A percentile compares a stretch with the other conserved stretches of the same genome.
Evolutionary conservation across 2,888 invertebrate species (phyloP).

Genomic region (Harpalus rufipes): DNA sequence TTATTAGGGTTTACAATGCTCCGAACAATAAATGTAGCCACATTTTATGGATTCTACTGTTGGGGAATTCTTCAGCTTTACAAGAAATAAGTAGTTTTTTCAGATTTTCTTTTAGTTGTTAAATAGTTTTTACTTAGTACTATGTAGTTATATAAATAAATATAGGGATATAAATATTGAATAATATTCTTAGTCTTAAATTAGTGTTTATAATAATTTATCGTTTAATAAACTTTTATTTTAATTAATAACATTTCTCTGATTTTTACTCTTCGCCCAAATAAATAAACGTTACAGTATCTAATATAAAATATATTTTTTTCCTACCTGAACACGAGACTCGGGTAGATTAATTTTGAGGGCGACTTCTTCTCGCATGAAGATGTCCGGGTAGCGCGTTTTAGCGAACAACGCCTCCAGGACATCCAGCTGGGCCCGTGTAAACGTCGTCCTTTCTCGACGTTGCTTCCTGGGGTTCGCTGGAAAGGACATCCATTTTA

Average conservation of each 20-base stretch:
- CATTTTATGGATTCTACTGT: slow-evolving; percentile 39
- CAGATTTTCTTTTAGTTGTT: too few relatives aligned
- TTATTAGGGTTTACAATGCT: slow-evolving; percentile 63
- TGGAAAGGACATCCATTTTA: slow-evolving; percentile 62
- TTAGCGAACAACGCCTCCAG: slow-evolving; percentile 96
- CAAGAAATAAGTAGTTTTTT: neutral
- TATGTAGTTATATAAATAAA: too few relatives aligned
- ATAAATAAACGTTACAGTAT: too few relatives aligned
- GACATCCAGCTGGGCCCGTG: slow-evolving; percentile 96
- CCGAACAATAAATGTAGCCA: slow-evolving; percentile 43
- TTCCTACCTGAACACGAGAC: slow-evolving; percentile 94
- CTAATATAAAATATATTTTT: neutral
- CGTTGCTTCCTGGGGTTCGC: slow-evolving; percentile 94
- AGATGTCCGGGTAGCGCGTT: slow-evolving; percentile 98
- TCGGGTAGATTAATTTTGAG: slow-evolving; percentile 98
- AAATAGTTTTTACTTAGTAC: too few relatives aligned
- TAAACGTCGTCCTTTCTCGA: slow-evolving; percentile 97
- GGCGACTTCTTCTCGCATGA: slow-evolving; percentile 99
- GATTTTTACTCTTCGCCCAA: too few relatives aligned
- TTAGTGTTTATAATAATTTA: too few relatives aligned
- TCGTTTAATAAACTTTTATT: too few relatives aligned
- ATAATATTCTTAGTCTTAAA: too few relatives aligned
- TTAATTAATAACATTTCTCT: too few relatives aligned
- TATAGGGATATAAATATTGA: too few relatives aligned
- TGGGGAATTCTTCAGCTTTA: slow-evolving; percentile 19